Evolutionary conservation across 2,113 vertebrate species (phyloP), one percentile per base, ranked within the genome.

Genomic region (Tapirus terrestris): DNA sequence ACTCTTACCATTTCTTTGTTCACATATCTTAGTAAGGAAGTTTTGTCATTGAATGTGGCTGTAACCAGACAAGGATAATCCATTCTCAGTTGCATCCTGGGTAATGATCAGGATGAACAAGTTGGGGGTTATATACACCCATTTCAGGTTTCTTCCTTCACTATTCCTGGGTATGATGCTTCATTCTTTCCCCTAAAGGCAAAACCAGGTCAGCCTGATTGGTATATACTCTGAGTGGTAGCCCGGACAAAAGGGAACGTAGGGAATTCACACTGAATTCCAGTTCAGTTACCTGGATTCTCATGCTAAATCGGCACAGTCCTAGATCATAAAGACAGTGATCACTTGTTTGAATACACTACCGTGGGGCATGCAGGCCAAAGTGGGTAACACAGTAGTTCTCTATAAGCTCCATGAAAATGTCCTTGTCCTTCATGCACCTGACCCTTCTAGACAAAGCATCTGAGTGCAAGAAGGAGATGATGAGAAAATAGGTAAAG

Each of bases 291-390:
- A 27, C 6, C 12, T 91, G 13, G 16, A 80, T 43, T 87, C 33
- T 60, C 33, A 25, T 33, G 18, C 31, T 56, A 73, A 18, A 43
- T 21, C 39, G 16, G 4, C n/a, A 39, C 27, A 58, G 3, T 65
- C 5, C 1, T 60, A 79, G 33, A 61, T 83, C 39, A 83, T 45
- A 77, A 82, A 75, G 8, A n/a, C 29, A 68, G 13, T 56, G 33
- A 45, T 3, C 8, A 33, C 13, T n/a, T 56, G 65, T n/a, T 61
- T 91, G 39, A 73, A 18, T 21, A 60, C 36, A 70, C 5, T 72
- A 29, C 4, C 20, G 0, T 73, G 6, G 48, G 53, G 21, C 45
- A 61, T 4, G 8, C 0, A n/a, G 10, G 12, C 3, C 8, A 39
- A 56, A 63, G 39, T 25, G 27, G 9, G 14, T 6, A 39, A 27